Base-by-base conservation (phyloP, 2,888 invertebrate genomes). In the Teleogryllus oceanicus region DNA sequence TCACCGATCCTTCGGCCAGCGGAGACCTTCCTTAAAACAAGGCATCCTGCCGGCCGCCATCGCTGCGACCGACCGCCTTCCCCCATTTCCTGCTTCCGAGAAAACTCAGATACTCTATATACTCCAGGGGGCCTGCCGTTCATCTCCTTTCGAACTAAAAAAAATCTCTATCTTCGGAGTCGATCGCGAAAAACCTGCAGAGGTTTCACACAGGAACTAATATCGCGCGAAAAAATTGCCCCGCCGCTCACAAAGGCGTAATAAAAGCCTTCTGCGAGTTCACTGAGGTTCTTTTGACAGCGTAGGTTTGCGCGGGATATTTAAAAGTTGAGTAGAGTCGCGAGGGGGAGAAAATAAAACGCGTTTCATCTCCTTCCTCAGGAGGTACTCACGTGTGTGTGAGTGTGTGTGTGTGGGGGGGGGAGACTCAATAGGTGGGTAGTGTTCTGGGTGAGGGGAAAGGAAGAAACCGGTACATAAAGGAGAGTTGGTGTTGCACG, bases 141-240 rank as follows among this genome's bases (percentile, higher is more conserved):
- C 62, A 62, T 62, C 62, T 62, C n/a, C 62, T 62, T 62, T n/a
- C 62, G 13, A 13, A 13, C 13, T 62, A 62, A 12, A 62, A 62
- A 62, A 62, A 62, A 62, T 16, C 62, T 62, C 62, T 62, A 62
- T 62, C 62, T 62, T 62, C 62, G 62, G n/a, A 62, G n/a, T 13
- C n/a, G 62, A 62, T 62, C 62, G 62, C 62, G 62, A 62, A 62
- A 62, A 62, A 62, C 13, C 62, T 62, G 62, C 62, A n/a, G 62
- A 62, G 62, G 62, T 62, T 62, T 62, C 62, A 62, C 62, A 62
- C 62, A 62, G 62, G 62, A 62, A 62, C 62, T 62, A 62, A 62
- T 62, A 62, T 62, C 62, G 62, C 62, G n/a, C 62, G 16, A 62
- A 62, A 62, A 62, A 62, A 62, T 62, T 62, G 62, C 62, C 16